Evolutionary conservation across 2,888 invertebrate genomes (phyloP).

Genomic region (Mechanitis messenoides): DNA sequence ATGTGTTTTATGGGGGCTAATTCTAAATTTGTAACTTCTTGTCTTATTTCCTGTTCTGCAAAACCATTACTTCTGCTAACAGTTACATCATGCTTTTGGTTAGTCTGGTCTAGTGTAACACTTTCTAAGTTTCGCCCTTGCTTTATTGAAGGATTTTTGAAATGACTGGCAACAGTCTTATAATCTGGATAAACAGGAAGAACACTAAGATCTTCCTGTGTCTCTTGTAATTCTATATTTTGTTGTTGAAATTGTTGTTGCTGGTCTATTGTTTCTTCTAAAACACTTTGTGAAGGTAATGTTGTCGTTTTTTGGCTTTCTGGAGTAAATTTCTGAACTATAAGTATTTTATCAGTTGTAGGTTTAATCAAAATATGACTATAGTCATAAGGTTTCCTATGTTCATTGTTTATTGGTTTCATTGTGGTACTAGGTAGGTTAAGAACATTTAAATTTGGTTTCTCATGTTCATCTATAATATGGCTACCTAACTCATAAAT

Average conservation of each 20-base stretch:
- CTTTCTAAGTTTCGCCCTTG: not conserved
- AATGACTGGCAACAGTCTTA: no score
- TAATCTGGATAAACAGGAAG: no score
- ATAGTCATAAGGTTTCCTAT: not conserved
- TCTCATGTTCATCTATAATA: not conserved
- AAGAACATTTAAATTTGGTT: not conserved
- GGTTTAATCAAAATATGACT: slow-evolving; percentile 6
- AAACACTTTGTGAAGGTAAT: slow-evolving; percentile 20
- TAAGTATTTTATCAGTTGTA: slow-evolving; percentile 10
- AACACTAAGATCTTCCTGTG: slow-evolving; percentile 22
- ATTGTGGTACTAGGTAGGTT: not conserved
- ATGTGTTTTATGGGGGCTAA: slow-evolving; percentile 17
- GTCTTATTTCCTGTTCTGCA: slow-evolving; percentile 15
- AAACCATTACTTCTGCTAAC: slow-evolving; percentile 19
- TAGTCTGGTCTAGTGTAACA: not conserved
- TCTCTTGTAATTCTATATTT: slow-evolving; percentile 27
- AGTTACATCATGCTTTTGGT: slow-evolving; percentile 3
- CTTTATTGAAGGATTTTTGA: not conserved
- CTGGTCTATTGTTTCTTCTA: slow-evolving; percentile 24
- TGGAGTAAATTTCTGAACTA: slow-evolving; percentile 3
- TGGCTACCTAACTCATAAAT: not conserved
- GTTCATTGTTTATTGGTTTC: slow-evolving; percentile 3
- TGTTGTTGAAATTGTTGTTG: slow-evolving; percentile 27
- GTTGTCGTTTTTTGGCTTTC: slow-evolving; percentile 10
- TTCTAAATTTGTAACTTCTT: slow-evolving; percentile 18